Evolutionary conservation across 2,113 vertebrate genomes (phyloP).

Genomic region (Mustela nigripes): DNA sequence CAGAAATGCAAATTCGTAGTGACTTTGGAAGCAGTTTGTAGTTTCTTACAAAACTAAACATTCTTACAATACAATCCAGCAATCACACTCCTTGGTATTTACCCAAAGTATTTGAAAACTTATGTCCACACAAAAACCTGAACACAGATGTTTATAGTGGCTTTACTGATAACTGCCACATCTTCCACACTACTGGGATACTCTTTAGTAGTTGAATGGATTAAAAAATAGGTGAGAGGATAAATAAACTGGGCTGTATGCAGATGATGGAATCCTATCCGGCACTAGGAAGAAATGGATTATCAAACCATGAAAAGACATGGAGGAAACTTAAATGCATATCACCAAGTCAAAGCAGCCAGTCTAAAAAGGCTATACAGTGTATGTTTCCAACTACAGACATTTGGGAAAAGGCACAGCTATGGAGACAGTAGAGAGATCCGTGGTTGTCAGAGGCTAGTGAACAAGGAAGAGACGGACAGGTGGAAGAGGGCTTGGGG

Average conservation of each 20-base stretch:
- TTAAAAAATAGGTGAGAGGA: neutral
- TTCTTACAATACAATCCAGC: neutral
- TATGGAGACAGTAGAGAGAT: neutral
- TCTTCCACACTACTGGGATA: neutral
- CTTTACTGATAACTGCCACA: neutral
- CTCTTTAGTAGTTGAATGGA: neutral
- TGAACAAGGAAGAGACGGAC: neutral
- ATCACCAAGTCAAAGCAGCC: neutral
- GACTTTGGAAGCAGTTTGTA: neutral
- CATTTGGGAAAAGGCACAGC: neutral
- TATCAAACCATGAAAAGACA: neutral
- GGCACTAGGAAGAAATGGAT: neutral
- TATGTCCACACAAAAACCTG: neutral
- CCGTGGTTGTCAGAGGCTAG: neutral
- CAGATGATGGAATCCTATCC: neutral
- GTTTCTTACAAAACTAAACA: constrained; percentile 4
- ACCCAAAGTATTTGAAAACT: neutral
- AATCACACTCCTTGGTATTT: neutral
- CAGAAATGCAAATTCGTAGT: neutral
- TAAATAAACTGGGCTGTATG: neutral
- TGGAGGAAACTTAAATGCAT: neutral
- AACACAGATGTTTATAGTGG: neutral
- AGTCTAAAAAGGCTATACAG: neutral
- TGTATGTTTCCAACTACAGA: neutral
- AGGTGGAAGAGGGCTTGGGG: neutral